Evolutionary conservation across 2,113 vertebrate genomes (phyloP).

Genomic region (Zosterops borbonicus): DNA sequence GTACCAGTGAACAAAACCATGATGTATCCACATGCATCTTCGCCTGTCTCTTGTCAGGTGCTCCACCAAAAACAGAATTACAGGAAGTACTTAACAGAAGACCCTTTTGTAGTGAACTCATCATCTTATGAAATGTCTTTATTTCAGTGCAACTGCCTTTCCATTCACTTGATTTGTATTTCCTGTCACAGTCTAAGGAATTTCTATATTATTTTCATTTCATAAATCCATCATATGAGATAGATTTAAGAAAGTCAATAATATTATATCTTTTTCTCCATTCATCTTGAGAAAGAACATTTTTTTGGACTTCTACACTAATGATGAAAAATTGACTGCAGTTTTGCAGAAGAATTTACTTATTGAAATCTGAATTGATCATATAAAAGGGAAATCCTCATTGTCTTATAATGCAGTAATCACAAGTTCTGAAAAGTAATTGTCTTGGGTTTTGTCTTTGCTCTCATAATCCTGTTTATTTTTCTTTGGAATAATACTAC

Average conservation of each 20-base stretch:
- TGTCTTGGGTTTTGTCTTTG: neutral
- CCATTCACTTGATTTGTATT: slow-evolving; percentile 3
- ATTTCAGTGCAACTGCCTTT: neutral
- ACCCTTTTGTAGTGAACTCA: neutral
- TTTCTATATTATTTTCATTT: slow-evolving; percentile 9
- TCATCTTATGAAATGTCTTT: slow-evolving; percentile 7
- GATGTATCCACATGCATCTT: neutral
- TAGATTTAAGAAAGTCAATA: slow-evolving; percentile 15
- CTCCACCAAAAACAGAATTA: neutral
- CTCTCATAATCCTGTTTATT: neutral
- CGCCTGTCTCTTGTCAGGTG: neutral
- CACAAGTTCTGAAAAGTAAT: neutral
- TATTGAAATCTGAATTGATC: slow-evolving; percentile 19
- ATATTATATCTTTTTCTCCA: neutral
- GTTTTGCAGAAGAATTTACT: neutral
- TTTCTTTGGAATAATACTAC: neutral
- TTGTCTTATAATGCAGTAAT: neutral
- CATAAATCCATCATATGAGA: neutral
- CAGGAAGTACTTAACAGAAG: neutral
- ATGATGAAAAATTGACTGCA: neutral
- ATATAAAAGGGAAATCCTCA: neutral
- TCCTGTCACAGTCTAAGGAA: neutral
- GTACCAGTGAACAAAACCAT: neutral
- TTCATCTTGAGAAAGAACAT: neutral
- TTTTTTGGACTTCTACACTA: neutral